Evolutionary conservation across 1,140 invertebrate species (phyloP).

Genomic region (Meloidogyne hapla): DNA sequence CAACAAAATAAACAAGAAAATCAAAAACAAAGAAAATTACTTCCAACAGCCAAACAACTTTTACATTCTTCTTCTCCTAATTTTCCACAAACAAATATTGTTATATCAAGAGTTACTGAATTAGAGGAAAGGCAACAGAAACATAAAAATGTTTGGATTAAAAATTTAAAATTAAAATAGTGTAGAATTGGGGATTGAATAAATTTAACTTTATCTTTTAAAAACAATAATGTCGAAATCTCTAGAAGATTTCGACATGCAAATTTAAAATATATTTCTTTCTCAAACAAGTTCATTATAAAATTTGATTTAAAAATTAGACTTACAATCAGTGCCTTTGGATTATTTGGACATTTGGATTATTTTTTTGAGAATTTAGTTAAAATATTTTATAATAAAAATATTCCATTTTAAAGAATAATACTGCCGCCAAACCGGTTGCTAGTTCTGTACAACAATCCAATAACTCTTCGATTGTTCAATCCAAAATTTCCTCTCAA

Average conservation of each 20-base stretch:
- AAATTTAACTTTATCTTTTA: too few species aligned
- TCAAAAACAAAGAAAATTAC: constrained; percentile 12
- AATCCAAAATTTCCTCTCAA: background rate
- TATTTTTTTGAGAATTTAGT: too few species aligned
- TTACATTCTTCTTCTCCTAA: constrained; percentile 18
- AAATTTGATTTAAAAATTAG: too few species aligned
- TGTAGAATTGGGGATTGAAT: too few species aligned
- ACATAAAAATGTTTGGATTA: background rate
- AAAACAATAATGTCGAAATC: too few species aligned
- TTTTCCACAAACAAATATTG: constrained; percentile 19
- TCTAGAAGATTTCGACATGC: too few species aligned
- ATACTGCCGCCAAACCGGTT: background rate
- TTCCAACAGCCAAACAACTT: background rate
- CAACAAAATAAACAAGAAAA: background rate
- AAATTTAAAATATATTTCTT: too few species aligned
- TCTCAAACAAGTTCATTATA: too few species aligned
- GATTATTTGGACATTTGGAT: too few species aligned
- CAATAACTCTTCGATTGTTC: background rate
- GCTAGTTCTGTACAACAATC: background rate
- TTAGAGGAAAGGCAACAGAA: constrained; percentile 19
- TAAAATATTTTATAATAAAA: too few species aligned
- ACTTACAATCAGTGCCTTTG: too few species aligned
- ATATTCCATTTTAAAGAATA: too few species aligned
- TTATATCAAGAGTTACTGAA: constrained; percentile 10
- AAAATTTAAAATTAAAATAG: background rate